A percentile compares a stretch with the other conserved stretches of the same genome.
phyloP scores from a whole-genome alignment of 2,888 invertebrate species.

The Drosophila picticornis region DNA sequence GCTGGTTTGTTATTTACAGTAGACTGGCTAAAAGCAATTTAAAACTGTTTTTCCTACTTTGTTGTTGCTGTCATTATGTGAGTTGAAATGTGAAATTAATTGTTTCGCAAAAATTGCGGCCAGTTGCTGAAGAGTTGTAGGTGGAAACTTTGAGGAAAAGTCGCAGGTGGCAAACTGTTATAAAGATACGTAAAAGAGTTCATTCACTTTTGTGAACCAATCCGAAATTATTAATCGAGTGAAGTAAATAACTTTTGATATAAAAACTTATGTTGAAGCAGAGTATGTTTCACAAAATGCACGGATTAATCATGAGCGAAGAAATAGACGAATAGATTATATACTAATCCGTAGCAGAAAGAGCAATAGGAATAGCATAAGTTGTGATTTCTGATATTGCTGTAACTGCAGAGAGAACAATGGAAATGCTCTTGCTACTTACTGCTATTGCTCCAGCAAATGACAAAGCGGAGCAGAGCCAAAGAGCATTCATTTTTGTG shows the following conservation, averaged over 20 bases:
- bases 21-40: slow-evolving; percentile 24
- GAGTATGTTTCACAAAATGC: background rate
- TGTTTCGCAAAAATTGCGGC: slow-evolving; percentile 21
- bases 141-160: background rate
- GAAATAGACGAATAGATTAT: background rate
- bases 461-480: no score
- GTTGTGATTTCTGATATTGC: no score
- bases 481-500: background rate
- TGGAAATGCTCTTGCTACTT: background rate
- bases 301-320: background rate
- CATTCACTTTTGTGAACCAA: background rate
- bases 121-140: slow-evolving; percentile 18
- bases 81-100: slow-evolving; percentile 45
- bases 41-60: slow-evolving; percentile 47
- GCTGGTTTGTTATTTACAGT: slow-evolving; percentile 50
- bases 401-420: no score
- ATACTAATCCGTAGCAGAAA: background rate
- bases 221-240: background rate
- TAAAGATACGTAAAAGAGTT: background rate
- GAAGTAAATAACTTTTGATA: background rate
- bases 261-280: background rate
- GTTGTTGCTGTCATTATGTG: slow-evolving; percentile 31
- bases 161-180: background rate
- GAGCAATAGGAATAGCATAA: background rate
- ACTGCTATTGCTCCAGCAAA: no score